Percentiles rank a stretch among this genome's conserved stretches.
Conservation (phyloP, 2,797 vertebrate genomes). For the Sebastes glaucus region DNA sequence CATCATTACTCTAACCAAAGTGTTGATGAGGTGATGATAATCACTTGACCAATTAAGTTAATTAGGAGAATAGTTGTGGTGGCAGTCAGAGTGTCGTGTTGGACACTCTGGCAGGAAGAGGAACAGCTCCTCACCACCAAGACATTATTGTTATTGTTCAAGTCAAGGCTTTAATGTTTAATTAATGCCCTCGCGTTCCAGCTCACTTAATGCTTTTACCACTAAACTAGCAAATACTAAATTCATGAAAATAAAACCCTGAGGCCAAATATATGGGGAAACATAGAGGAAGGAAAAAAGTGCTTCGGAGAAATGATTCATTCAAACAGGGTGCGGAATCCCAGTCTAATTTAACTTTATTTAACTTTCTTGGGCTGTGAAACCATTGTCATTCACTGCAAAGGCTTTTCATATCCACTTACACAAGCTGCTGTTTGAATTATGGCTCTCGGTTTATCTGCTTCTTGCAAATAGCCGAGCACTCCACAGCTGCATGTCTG, state of each 20-base stretch:
- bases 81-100: background rate
- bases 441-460: conserved; percentile 73
- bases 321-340: conserved; percentile 36
- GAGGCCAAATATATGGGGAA: conserved; percentile 24
- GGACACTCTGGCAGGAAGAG: background rate
- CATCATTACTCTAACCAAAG: conserved; percentile 36
- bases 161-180: conserved; percentile 46
- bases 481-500: conserved; percentile 15
- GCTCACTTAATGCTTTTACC: conserved; percentile 26
- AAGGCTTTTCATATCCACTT: conserved; percentile 63
- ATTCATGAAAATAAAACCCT: conserved; percentile 44
- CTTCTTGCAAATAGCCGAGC: conserved; percentile 60
- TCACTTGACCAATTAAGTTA: conserved; percentile 60
- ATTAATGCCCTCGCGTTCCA: conserved; percentile 43
- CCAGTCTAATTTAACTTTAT: conserved; percentile 47
- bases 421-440: conserved; percentile 64
- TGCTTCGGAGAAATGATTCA: conserved; percentile 12
- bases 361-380: conserved; percentile 34
- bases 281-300: background rate
- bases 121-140: background rate
- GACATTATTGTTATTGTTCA: conserved; percentile 27
- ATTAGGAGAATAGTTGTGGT: conserved; percentile 35
- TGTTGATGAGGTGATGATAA: conserved; percentile 44
- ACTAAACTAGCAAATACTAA: conserved; percentile 40
- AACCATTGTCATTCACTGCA: conserved; percentile 59